A percentile compares a stretch with the other conserved stretches of the same genome.
Evolutionary conservation across 2,113 vertebrate genomes (phyloP).

Genomic region (Channa argus): DNA sequence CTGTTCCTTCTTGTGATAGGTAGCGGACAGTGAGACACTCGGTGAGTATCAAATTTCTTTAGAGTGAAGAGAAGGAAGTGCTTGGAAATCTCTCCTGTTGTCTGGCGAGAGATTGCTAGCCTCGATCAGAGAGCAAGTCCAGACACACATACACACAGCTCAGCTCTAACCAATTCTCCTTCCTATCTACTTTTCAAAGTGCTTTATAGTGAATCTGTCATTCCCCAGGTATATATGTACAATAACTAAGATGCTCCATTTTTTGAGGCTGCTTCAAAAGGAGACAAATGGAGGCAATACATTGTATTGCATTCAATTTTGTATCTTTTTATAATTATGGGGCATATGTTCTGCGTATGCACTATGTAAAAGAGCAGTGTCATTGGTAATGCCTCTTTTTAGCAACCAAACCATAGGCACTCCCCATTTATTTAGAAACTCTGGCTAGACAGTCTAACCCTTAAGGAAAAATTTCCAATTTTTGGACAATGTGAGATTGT

Average conservation of each 20-base stretch:
- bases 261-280: constrained; percentile 9
- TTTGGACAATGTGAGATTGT: too few relatives aligned
- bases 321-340: too few relatives aligned
- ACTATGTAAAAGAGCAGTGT: too few relatives aligned
- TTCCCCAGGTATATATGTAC: not conserved
- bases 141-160: constrained; percentile 5
- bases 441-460: too few relatives aligned
- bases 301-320: too few relatives aligned
- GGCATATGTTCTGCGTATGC: too few relatives aligned
- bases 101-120: constrained; percentile 32
- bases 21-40: constrained; percentile 51
- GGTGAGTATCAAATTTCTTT: constrained; percentile 68
- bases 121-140: constrained; percentile 35
- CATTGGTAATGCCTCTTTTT: too few relatives aligned
- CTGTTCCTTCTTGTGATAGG: constrained; percentile 53
- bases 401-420: too few relatives aligned
- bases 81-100: constrained; percentile 50
- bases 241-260: not conserved
- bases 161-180: not conserved
- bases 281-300: too few relatives aligned
- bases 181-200: not conserved
- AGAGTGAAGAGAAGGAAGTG: constrained; percentile 44
- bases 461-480: too few relatives aligned
- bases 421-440: too few relatives aligned
- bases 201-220: not conserved